A percentile compares a stretch with the other conserved stretches of the same genome.
These are phyloP conservation scores for Microtus ochrogaster DNA, from an alignment of 2,113 vertebrate species.

Conservation along the genomic window DNA sequence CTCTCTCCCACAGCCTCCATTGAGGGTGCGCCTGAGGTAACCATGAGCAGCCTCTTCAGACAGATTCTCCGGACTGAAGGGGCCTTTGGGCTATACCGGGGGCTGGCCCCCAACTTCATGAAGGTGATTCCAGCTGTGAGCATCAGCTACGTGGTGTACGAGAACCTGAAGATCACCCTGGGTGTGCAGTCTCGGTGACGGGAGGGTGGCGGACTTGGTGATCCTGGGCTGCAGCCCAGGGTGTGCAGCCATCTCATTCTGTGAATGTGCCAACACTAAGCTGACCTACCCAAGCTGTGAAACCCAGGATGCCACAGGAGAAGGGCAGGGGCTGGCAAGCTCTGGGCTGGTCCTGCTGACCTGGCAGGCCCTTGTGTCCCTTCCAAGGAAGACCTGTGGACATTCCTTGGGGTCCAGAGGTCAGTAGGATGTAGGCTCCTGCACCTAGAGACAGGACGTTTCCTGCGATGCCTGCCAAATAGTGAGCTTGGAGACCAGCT, in stretches of 20 bases:
- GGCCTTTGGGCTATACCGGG: slow-evolving; percentile 93
- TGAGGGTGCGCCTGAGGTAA: slow-evolving; percentile 91
- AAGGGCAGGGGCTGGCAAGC: neutral
- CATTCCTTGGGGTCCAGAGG: neutral
- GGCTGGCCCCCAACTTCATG: slow-evolving; percentile 98
- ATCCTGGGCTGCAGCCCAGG: slow-evolving; percentile 81
- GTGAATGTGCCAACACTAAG: slow-evolving; percentile 94
- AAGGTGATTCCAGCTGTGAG: slow-evolving; percentile 99
- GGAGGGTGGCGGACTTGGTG: slow-evolving; percentile 72
- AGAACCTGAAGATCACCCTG: slow-evolving; percentile 94
- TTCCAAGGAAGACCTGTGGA: neutral
- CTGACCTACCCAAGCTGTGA: slow-evolving; percentile 87
- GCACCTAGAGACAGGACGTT: slow-evolving; percentile 46
- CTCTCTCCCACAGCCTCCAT: slow-evolving; percentile 88
- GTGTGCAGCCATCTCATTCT: slow-evolving; percentile 92
- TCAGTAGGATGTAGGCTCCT: slow-evolving; percentile 39
- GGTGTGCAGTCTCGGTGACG: slow-evolving; percentile 94
- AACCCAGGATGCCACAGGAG: slow-evolving; percentile 63
- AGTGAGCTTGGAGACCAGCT: slow-evolving; percentile 67
- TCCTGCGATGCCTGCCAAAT: slow-evolving; percentile 57
- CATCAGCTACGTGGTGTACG: slow-evolving; percentile 99
- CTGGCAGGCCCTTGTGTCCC: neutral
- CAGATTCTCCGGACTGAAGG: slow-evolving; percentile 96
- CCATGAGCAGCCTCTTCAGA: slow-evolving; percentile 94
- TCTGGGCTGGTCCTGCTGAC: slow-evolving; percentile 21